A percentile compares a stretch with the other conserved stretches of the same genome.
These are phyloP conservation scores for Loripinus fragilis DNA, from an alignment of 2,888 invertebrate genomes.

Conservation along the genomic window DNA sequence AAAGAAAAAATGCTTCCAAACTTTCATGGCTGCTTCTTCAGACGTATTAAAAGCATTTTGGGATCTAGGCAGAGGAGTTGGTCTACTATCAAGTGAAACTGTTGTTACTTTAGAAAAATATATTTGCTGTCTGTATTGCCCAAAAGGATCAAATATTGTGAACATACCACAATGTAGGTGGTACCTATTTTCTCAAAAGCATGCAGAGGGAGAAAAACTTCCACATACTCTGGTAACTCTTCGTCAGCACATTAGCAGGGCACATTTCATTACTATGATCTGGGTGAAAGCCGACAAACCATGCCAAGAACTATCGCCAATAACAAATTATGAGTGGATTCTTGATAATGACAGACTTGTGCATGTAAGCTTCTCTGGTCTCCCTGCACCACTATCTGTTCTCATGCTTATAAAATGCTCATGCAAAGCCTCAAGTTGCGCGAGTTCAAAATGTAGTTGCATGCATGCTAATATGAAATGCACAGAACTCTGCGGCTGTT, in stretches of 20 bases:
- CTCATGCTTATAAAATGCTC: not conserved
- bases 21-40: not conserved
- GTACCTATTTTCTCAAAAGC: slow-evolving; percentile 9
- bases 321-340: not conserved
- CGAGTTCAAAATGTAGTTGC: slow-evolving; percentile 4
- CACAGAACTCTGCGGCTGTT: slow-evolving; percentile 5
- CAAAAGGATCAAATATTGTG: not conserved
- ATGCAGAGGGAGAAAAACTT: slow-evolving; percentile 10
- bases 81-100: not conserved
- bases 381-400: slow-evolving; percentile 8
- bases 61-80: not conserved
- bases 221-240: not conserved
- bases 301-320: not conserved
- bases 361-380: not conserved
- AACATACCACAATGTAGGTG: slow-evolving; percentile 7
- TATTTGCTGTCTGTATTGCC: not conserved
- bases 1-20: not conserved
- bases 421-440: not conserved
- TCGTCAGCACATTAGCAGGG: not conserved
- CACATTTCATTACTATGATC: slow-evolving; percentile 11
- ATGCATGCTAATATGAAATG: slow-evolving; percentile 8
- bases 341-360: slow-evolving; percentile 7
- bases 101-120: not conserved
- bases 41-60: not conserved
- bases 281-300: slow-evolving; percentile 8